Base-by-base conservation (phyloP, 1,140 invertebrate species). In the Lepidurus arcticus region DNA sequence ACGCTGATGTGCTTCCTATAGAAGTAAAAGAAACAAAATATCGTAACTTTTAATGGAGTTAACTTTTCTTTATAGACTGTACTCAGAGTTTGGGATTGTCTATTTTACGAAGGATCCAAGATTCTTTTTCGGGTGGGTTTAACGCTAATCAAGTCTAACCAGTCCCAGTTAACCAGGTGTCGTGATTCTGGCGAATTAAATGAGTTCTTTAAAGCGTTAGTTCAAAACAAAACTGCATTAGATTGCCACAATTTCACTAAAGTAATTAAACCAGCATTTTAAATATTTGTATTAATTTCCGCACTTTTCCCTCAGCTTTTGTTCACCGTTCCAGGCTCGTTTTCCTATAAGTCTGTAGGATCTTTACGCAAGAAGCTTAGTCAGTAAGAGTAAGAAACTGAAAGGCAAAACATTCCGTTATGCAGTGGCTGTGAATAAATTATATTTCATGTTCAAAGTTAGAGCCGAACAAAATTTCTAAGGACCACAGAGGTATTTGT, bases 101-200 rank as follows among this genome's bases (percentile, higher is more conserved):
- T 98, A 73, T 96, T 98, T 85, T 92, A 94, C 81, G 96, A 98
- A 86, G 96, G 96, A 26, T 92, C 91, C 53, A 98, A 96, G 84
- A 88, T 93, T 79, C 84, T 97, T 21, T 93, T 96, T 82, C 87
- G 94, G 82, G 94, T 96, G n/a, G 92, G 92, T 80, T 83, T 96
- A 73, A 93, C 93, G 26, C 86, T 97, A 73, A 91, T 97, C 73
- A 91, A 91, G 83, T 85, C 90, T 77, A 92, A 94, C 82, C 87
- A 87, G 82, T 86, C 88, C 1, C 87, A 89, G 80, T 88, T 96
- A 80, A 85, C 94, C 81, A 87, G 88, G 42, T 92, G 91, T 82
- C 88, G 89, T 81, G 92, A 94, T 82, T 92, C 95, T 83, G 86
- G 89, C 21, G 88, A 92, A 45, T 85, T 94, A 73, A 90, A 91